Evolutionary conservation across 1,140 invertebrate genomes (phyloP), one percentile per base, ranked within the genome.

Genomic region (Hesperophylax magnus): DNA sequence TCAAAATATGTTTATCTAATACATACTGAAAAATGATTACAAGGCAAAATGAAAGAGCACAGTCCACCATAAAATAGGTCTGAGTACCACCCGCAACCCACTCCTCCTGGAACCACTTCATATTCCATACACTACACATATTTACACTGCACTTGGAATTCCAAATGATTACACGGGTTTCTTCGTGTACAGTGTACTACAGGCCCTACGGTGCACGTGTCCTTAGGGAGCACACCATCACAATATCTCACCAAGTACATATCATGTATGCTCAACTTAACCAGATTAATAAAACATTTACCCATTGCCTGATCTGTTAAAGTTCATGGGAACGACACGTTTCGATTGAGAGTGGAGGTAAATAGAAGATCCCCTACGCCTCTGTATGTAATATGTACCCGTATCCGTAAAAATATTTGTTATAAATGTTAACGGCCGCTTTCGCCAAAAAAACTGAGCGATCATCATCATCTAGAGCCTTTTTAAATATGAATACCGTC

Each of bases 141-240:
- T 69, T 69, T 39, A 69, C n/a, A n/a, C 31, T 69, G 39, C 65
- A 69, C 65, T 69, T 69, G 17, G 65, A 69, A 69, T 69, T 47
- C 34, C 65, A 52, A 69, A 69, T 69, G 14, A 52, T 39, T 47
- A 69, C 65, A 69, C 8, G 61, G 34, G 34, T 5, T 39, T 39
- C 34, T 39, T 39, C 34, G 34, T 39, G 34, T 39, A 9, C 34
- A 6, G 34, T 27, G 34, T 9, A 2, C 31, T 31, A 39, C 34
- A 9, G 34, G 34, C 27, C 27, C 27, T 27, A 27, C 27, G 27
- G 27, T 14, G 27, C 61, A 27, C 17, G 61, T 31, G 22, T 5
- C 17, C 20, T 65, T 11, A 5, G 27, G 2, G 56, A 20, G 22
- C 22, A 60, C 56, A 18, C 18, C n/a, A 60, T 5, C 7, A 22